Percentiles rank a stretch among this genome's conserved stretches.
Evolutionary conservation across 2,113 vertebrate species (phyloP).

Genomic region (Parus major): DNA sequence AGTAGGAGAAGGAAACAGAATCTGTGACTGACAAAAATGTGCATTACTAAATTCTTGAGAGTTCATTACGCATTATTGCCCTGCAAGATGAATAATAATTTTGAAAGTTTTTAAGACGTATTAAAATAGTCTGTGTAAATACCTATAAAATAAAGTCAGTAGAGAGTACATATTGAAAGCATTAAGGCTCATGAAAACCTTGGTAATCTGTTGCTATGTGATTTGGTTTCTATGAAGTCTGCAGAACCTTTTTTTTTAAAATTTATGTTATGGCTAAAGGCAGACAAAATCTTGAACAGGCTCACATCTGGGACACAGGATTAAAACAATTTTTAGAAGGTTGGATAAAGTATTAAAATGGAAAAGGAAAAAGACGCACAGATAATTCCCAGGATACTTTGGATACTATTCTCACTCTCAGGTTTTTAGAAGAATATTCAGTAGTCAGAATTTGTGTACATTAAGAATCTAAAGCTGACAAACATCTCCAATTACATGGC

Average conservation of each 20-base stretch:
- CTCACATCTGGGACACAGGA: neutral
- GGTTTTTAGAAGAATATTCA: neutral
- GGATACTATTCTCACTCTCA: neutral
- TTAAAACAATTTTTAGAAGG: neutral
- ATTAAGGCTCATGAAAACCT: neutral
- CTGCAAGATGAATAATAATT: neutral
- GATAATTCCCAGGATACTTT: neutral
- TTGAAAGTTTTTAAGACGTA: neutral
- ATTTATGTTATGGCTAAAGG: neutral
- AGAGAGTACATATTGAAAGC: neutral
- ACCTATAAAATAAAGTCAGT: neutral
- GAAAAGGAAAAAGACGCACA: neutral
- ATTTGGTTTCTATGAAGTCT: conserved; percentile 30
- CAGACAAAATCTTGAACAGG: neutral
- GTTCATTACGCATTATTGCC: neutral
- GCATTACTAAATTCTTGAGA: neutral
- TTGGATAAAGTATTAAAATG: conserved; percentile 7
- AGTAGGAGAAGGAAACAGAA: neutral
- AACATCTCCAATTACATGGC: neutral
- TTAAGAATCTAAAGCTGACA: neutral
- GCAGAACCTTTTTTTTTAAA: neutral
- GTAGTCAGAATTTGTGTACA: neutral
- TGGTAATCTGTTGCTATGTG: conserved; percentile 25
- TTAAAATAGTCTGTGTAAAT: conserved; percentile 27
- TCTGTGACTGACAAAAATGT: neutral